These are phyloP conservation scores for Andrena bicolor DNA, from an alignment of 2,888 invertebrate species.

Conservation along the genomic window DNA sequence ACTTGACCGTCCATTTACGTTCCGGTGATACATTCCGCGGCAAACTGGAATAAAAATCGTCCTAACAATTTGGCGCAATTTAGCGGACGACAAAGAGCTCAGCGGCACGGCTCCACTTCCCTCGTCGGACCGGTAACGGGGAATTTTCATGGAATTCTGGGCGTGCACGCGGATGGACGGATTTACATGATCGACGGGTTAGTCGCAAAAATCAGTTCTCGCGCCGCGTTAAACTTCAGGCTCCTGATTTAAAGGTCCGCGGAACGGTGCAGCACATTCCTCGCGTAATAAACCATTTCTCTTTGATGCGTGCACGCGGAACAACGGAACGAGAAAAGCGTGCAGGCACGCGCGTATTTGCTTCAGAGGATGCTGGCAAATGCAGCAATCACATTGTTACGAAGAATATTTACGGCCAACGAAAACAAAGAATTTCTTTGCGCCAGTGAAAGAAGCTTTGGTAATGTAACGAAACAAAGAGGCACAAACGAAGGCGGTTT, in stretches of 20 bases:
- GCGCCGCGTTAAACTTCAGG: background rate
- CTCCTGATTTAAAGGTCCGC: background rate
- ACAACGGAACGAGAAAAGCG: background rate
- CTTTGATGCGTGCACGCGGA: background rate
- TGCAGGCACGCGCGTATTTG: background rate
- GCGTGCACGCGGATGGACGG: background rate
- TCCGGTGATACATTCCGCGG: slow-evolving; percentile 32
- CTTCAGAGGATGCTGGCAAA: background rate
- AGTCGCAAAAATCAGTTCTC: slow-evolving; percentile 14
- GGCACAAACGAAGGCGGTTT: background rate
- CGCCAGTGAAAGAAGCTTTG: background rate
- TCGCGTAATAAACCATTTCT: background rate
- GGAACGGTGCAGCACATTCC: background rate
- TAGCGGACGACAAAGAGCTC: slow-evolving; percentile 31
- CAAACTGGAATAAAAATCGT: slow-evolving; percentile 40
- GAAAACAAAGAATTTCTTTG: slow-evolving; percentile 6
- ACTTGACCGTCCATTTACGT: slow-evolving; percentile 35
- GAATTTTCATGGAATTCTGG: slow-evolving; percentile 10
- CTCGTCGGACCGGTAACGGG: background rate
- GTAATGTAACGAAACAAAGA: background rate
- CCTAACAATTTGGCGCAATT: slow-evolving; percentile 40
- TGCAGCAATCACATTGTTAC: background rate
- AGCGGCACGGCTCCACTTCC: slow-evolving; percentile 21
- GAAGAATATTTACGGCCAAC: background rate
- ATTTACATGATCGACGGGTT: slow-evolving; percentile 11